These are phyloP conservation scores for Heterocephalus glaber DNA, from an alignment of 2,113 vertebrate species.

Conservation along the genomic window DNA sequence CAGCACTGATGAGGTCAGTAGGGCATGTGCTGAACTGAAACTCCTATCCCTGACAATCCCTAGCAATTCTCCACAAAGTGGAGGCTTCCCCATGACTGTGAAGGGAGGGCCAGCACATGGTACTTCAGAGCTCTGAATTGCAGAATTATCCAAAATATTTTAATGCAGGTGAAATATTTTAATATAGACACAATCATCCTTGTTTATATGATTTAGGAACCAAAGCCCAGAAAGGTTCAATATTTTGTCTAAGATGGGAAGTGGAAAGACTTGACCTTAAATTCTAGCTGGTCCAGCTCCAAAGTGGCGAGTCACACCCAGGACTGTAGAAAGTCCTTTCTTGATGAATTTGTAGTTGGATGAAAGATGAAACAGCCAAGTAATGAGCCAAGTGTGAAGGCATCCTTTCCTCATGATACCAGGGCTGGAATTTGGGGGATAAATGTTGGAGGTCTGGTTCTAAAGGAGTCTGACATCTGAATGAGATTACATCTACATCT, in stretches of 20 bases:
- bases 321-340: background rate
- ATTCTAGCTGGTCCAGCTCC: background rate
- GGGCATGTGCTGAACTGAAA: conserved; percentile 14
- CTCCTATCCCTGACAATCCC: background rate
- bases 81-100: background rate
- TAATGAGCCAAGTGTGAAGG: background rate
- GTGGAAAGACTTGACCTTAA: background rate
- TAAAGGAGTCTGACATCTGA: background rate
- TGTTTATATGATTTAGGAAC: background rate
- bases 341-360: background rate
- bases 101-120: fast-evolving
- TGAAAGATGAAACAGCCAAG: background rate
- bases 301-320: background rate
- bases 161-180: background rate
- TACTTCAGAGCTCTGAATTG: background rate
- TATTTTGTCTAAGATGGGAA: background rate
- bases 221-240: background rate
- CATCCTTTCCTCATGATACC: background rate
- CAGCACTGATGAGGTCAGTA: background rate
- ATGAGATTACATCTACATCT: background rate
- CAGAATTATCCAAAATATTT: background rate
- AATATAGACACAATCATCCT: fast-evolving
- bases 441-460: background rate
- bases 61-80: background rate
- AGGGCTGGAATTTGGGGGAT: background rate